Conservation (phyloP, 2,888 invertebrate genomes). For the Exocentrus adspersus region DNA sequence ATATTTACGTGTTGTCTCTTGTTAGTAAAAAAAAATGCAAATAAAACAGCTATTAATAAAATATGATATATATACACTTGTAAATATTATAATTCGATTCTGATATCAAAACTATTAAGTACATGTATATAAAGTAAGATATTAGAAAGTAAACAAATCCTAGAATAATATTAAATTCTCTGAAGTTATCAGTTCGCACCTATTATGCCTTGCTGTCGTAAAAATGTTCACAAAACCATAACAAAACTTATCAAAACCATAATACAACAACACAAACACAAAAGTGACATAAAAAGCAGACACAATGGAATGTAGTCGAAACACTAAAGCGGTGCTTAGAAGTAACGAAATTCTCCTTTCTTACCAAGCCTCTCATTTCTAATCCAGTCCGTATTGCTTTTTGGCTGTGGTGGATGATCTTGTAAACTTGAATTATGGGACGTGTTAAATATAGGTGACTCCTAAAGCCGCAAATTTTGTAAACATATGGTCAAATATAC, state of each 20-base stretch:
- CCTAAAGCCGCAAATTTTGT: slow-evolving; percentile 55
- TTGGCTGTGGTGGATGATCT: slow-evolving; percentile 57
- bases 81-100: slow-evolving; percentile 24
- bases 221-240: slow-evolving; percentile 31
- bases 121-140: slow-evolving; percentile 15
- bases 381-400: slow-evolving; percentile 82
- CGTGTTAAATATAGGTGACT: slow-evolving; percentile 60
- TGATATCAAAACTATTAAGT: slow-evolving; percentile 9
- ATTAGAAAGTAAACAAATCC: slow-evolving; percentile 10
- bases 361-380: slow-evolving; percentile 89
- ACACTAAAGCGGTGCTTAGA: slow-evolving; percentile 66
- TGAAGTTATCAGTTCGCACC: slow-evolving; percentile 1
- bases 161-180: slow-evolving; percentile 1
- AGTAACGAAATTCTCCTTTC: slow-evolving; percentile 95
- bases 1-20: slow-evolving; percentile 36
- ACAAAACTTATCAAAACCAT: slow-evolving; percentile 28
- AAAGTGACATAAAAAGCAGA: slow-evolving; percentile 39
- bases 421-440: slow-evolving; percentile 65
- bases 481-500: background rate
- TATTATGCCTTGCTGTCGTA: background rate
- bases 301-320: slow-evolving; percentile 30
- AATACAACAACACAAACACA: slow-evolving; percentile 39
- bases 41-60: slow-evolving; percentile 17
- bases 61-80: slow-evolving; percentile 20
- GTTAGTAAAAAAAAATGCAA: slow-evolving; percentile 38